Conservation (phyloP, 2,888 invertebrate genomes). For the Elysia crispata region DNA sequence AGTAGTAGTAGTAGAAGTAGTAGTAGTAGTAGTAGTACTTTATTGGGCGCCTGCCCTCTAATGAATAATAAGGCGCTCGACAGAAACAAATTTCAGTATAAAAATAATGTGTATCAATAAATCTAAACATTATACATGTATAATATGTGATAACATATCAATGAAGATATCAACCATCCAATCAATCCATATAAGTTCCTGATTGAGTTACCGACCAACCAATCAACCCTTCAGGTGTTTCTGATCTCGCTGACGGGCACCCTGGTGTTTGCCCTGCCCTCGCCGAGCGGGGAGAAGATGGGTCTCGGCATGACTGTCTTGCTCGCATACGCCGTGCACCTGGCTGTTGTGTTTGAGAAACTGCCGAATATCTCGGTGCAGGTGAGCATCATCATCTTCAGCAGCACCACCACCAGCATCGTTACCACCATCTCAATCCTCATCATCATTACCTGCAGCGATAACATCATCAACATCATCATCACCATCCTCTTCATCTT, state of each 20-base stretch:
- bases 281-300: conserved; percentile 50
- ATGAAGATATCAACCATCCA: too few relatives aligned
- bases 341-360: conserved; percentile 49
- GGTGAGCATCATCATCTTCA: conserved; percentile 9
- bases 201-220: too few relatives aligned
- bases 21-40: neutral
- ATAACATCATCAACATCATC: neutral
- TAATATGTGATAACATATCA: too few relatives aligned
- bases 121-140: too few relatives aligned
- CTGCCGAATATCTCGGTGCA: conserved; percentile 50
- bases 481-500: neutral
- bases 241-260: conserved; percentile 47
- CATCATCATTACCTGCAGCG: neutral
- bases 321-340: conserved; percentile 50
- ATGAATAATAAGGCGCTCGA: too few relatives aligned
- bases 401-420: neutral
- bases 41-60: neutral
- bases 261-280: conserved; percentile 49
- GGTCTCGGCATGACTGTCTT: conserved; percentile 51
- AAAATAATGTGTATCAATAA: too few relatives aligned
- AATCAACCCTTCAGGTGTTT: conserved; percentile 37
- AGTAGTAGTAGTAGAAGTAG: conserved; percentile 27
- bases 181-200: too few relatives aligned
- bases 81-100: too few relatives aligned
- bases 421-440: neutral